Evolutionary conservation across 1,140 invertebrate species (phyloP).

Genomic region (Dreissena polymorpha): DNA sequence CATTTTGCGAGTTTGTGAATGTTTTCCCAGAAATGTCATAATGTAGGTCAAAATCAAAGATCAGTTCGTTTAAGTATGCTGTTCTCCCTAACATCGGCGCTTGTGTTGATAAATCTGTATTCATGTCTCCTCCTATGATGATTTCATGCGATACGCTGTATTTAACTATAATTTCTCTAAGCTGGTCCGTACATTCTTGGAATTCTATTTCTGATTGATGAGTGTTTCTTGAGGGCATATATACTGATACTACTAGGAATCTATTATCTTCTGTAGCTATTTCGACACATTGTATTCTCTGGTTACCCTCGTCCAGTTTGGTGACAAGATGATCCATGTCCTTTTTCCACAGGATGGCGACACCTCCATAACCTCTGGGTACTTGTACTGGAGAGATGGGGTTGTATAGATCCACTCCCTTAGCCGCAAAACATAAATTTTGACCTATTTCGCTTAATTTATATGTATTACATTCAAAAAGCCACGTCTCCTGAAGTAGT

Average conservation of each 20-base stretch:
- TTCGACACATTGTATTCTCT: constrained; percentile 26
- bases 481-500: not conserved
- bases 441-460: constrained; percentile 2
- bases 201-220: too few relatives aligned
- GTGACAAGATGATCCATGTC: constrained; percentile 14
- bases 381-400: constrained; percentile 17
- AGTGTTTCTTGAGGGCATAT: too few relatives aligned
- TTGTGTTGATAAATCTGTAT: not conserved
- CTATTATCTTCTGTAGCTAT: too few relatives aligned
- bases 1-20: not conserved
- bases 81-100: not conserved
- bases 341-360: constrained; percentile 31
- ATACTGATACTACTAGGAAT: too few relatives aligned
- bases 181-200: too few relatives aligned
- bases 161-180: too few relatives aligned
- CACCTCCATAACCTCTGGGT: constrained; percentile 43
- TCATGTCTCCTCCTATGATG: constrained; percentile 16
- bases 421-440: constrained; percentile 9
- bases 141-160: not conserved
- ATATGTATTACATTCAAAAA: too few relatives aligned
- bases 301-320: not conserved
- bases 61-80: not conserved
- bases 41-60: not conserved
- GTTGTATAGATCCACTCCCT: constrained; percentile 20
- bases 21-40: constrained; percentile 1